Base-by-base conservation (phyloP, 2,113 vertebrate species). In the Prinia subflava region DNA sequence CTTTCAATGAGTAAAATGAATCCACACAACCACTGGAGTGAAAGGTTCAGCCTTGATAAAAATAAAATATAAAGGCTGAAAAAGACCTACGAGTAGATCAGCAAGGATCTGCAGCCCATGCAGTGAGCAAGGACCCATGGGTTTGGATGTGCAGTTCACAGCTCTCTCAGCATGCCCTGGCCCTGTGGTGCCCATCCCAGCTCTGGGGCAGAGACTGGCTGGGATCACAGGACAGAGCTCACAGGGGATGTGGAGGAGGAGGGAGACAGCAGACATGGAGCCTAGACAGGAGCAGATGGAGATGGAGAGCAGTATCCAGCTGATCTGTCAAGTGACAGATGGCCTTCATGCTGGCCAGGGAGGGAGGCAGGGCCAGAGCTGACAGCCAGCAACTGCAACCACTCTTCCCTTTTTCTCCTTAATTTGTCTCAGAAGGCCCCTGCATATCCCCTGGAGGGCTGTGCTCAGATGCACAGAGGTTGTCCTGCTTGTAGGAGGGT, bases 41-140 rank as follows among this genome's bases (percentile, higher is more conserved):
- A 82, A 92, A 62, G 42, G 64, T 46, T 71, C 79, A n/a, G 46
- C 31, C 52, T 27, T 42, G 24, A 35, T 60, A 85, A 80, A 77
- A 85, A 28, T 21, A 53, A 52, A 42, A 30, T 16, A 14, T 4
- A 74, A 86, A 62, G 21, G 6, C 13, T 41, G 33, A 19, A 63
- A 83, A 39, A 67, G 37, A 7, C 8, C 11, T 11, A 1, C 2
- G 15, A 50, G 35, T 30, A 41, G 20, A 24, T 25, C 35, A 88
- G 41, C 33, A 60, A 39, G 64, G 46, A 18, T 9, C 37, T 39
- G 27, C 69, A 77, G 74, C 22, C 52, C 1, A 1, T 9, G 44
- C 9, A 4, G 50, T 3, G 15, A 74, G 63, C 1, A 6, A 53
- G 31, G 33, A 49, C 2, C 5, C 0, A 0, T 14, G 46, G 30